Evolutionary conservation across 1,140 invertebrate genomes (phyloP).

Genomic region (Platyscapa corneri): DNA sequence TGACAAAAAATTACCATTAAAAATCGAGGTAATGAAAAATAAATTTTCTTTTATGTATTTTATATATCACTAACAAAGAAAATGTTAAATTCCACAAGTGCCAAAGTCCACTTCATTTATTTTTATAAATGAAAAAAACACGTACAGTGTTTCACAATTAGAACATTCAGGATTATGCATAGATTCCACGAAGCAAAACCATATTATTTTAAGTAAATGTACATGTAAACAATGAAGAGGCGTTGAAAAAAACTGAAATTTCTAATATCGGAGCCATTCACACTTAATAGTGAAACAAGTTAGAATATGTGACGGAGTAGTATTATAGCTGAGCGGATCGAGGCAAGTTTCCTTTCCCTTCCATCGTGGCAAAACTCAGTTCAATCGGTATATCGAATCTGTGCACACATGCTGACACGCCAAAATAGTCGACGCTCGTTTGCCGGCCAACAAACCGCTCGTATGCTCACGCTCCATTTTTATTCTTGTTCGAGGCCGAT

Average conservation of each 20-base stretch:
- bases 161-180: no score
- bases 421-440: constrained; percentile 59
- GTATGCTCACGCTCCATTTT: constrained; percentile 10
- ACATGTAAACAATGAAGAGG: neutral
- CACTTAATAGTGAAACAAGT: neutral
- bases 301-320: neutral
- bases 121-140: neutral
- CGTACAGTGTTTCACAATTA: neutral
- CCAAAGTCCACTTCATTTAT: no score
- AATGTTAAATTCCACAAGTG: neutral
- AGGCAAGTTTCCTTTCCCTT: constrained; percentile 59
- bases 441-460: constrained; percentile 31
- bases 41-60: no score
- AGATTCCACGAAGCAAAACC: neutral
- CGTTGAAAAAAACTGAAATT: neutral
- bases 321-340: constrained; percentile 40
- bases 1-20: no score
- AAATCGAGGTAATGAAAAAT: no score
- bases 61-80: neutral
- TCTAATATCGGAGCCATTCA: neutral
- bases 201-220: neutral
- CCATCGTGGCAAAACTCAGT: constrained; percentile 41
- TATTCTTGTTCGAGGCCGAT: constrained; percentile 1
- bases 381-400: constrained; percentile 54
- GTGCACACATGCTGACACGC: constrained; percentile 62